A percentile compares a stretch with the other conserved stretches of the same genome.
Conservation (phyloP, 2,888 invertebrate species). For the Ochlodes sylvanus region DNA sequence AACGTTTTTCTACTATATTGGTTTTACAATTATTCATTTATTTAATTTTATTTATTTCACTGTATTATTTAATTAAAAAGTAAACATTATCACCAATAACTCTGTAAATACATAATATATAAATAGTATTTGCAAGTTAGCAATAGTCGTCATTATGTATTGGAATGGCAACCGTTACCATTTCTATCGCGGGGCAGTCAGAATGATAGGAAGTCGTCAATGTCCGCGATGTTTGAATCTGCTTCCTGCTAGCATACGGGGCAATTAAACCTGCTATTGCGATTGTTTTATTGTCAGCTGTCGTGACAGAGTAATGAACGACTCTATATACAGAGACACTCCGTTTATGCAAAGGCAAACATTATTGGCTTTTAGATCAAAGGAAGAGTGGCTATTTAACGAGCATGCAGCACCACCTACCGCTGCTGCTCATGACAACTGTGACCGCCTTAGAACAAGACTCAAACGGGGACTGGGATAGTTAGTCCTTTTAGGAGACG, state of each 20-base stretch:
- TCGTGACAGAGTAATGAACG: slow-evolving; percentile 45
- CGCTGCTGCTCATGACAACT: no score
- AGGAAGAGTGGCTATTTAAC: no score
- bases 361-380: no score
- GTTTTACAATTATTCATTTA: no score
- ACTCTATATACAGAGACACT: background rate
- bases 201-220: slow-evolving; percentile 46
- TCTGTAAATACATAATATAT: background rate
- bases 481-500: no score
- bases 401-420: no score
- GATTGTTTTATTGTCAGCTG: slow-evolving; percentile 61
- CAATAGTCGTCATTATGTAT: background rate
- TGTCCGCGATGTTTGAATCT: slow-evolving; percentile 55
- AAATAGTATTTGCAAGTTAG: background rate
- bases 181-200: slow-evolving; percentile 16
- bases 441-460: no score
- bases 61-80: no score
- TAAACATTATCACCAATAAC: no score
- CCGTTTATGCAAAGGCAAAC: background rate
- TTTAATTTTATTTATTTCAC: no score
- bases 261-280: slow-evolving; percentile 61
- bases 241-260: slow-evolving; percentile 55
- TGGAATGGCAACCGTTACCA: slow-evolving; percentile 11
- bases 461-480: no score
- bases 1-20: no score